Base-by-base conservation (phyloP, 1,140 invertebrate genomes). In the Colletes latitarsis region DNA sequence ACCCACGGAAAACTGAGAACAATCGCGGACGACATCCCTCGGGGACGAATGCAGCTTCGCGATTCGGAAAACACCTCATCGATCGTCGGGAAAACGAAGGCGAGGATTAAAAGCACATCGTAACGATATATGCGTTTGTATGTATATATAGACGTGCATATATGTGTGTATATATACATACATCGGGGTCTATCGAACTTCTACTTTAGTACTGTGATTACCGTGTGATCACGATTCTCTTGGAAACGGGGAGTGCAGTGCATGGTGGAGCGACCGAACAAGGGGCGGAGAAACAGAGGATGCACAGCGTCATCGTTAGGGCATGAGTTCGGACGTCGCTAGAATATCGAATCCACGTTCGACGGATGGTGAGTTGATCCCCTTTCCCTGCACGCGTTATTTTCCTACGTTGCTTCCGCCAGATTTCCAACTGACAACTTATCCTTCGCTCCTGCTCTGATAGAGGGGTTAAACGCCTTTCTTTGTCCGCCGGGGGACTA, bases 281-380 rank as follows among this genome's bases (percentile, higher is more conserved):
- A 43, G 39, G 63, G 72, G 63, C 74, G 57, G 67, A 62, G 46
- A 70, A 46, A 8, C 58, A 52, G n/a, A 84, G 52, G 74, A 87
- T 87, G 85, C 73, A 64, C 19, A 76, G 52, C 60, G 41, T 83
- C 77, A 74, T 66, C 73, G 66, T 63, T 17, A 55, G 77, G 81
- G 81, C 39, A 87, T 87, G 84, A 86, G 43, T 86, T 69, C 68
- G 76, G 63, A 86, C 69, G 77, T 74, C 57, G 73, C 12, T 74
- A 69, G 73, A 62, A 62, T 58, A 83, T 41, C 69, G 43, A 78
- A 52, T 19, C 55, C 30, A 81, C 49, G 39, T 74, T 71, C 68
- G 69, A 73, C 77, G 60, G 21, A 86, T 63, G 84, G 81, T 86
- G 46, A 85, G 85, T 85, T 46, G 1, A 9, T 14, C 64, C 21